Percentiles rank a stretch among this genome's conserved stretches.
These are phyloP conservation scores for Mesorhabditis spiculigera DNA, from an alignment of 2,888 invertebrate genomes.

Conservation along the genomic window DNA sequence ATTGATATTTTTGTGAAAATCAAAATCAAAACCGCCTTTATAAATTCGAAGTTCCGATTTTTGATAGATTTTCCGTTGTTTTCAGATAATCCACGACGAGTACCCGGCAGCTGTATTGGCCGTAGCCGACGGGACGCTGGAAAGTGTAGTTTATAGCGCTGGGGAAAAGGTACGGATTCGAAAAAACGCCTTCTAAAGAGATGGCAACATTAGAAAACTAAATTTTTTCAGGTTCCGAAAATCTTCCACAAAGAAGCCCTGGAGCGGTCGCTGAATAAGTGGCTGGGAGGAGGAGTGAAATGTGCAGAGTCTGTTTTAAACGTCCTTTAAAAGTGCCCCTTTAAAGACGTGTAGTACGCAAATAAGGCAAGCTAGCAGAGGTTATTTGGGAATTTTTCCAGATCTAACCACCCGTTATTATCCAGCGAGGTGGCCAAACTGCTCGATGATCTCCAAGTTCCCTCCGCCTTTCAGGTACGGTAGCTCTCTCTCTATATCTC, in stretches of 20 bases:
- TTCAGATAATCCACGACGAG: constrained; percentile 23
- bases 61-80: neutral
- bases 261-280: constrained; percentile 43
- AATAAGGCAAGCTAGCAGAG: no score
- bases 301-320: constrained; percentile 15
- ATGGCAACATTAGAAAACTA: constrained; percentile 25
- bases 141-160: constrained; percentile 31
- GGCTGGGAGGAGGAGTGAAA: constrained; percentile 18
- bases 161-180: constrained; percentile 21
- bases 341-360: no score
- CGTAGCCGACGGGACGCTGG: constrained; percentile 29
- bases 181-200: neutral
- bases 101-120: constrained; percentile 24
- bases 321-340: no score
- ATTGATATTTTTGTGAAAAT: no score
- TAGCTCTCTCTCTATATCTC: neutral
- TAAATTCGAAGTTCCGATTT: no score
- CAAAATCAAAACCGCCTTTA: no score
- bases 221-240: constrained; percentile 29
- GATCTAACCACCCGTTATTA: neutral
- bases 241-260: constrained; percentile 45
- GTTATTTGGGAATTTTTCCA: neutral
- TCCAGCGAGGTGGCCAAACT: constrained; percentile 17
- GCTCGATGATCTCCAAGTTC: constrained; percentile 35
- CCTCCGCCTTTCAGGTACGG: constrained; percentile 27